Percentiles rank a stretch among this genome's conserved stretches.
Evolutionary conservation across 2,113 vertebrate species (phyloP).

Genomic region (Candoia aspera): DNA sequence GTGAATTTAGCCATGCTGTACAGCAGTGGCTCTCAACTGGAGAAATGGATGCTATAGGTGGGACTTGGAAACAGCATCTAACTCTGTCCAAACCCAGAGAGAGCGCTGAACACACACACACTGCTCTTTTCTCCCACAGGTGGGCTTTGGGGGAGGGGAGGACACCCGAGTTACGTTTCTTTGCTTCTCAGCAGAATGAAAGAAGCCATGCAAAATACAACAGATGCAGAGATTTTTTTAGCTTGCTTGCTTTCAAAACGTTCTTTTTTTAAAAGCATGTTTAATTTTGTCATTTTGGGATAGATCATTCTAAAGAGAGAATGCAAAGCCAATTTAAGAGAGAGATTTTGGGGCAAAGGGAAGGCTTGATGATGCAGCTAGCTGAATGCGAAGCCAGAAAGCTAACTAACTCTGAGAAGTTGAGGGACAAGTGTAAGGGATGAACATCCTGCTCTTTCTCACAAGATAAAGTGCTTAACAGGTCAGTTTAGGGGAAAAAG

Average conservation of each 20-base stretch:
- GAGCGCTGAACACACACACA: neutral
- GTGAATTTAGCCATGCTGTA: neutral
- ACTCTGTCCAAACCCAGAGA: neutral
- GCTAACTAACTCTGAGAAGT: neutral
- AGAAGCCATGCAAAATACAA: no score
- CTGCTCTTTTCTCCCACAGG: neutral
- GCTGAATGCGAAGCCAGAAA: neutral
- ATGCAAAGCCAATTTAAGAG: neutral
- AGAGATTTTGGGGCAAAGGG: neutral
- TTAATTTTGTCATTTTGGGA: neutral
- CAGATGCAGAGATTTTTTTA: no score
- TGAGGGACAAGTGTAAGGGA: neutral
- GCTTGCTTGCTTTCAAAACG: neutral
- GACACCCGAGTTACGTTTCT: no score
- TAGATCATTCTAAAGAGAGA: neutral
- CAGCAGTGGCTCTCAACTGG: neutral
- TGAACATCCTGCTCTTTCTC: no score
- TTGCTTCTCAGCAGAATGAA: no score
- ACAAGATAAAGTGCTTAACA: neutral
- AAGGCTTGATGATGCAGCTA: neutral
- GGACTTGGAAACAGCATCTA: neutral
- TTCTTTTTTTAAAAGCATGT: neutral
- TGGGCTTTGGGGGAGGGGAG: no score
- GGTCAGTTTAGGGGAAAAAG: neutral
- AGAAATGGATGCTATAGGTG: no score